Evolutionary conservation across 2,797 vertebrate species (phyloP), one percentile per base, ranked within the genome.

Genomic region (Pteronotus mesoamericanus): DNA sequence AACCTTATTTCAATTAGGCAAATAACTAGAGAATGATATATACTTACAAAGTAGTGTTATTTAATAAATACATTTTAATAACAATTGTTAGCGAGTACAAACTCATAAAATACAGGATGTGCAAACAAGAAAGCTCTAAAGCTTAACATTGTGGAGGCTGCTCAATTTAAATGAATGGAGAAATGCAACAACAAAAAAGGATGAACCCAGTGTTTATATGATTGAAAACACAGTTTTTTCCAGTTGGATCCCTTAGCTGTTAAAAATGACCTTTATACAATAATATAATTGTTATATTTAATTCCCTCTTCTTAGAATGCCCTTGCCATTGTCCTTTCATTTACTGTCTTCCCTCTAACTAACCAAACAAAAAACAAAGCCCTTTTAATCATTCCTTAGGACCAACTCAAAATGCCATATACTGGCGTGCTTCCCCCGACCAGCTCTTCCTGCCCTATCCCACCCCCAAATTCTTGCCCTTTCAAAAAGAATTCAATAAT

Each of bases 1-100:
- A 95, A 95, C 14, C 21, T 94, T 83, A 93, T 72, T 57, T 88
- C 94, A 48, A 80, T 57, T 78, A 80, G 42, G 86, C 21, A 85
- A 7, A 71, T 6, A 80, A 69, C 44, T 69, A 12, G 26, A 95
- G 59, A 80, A 94, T 77, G 18, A 77, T 9, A 75, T 0, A 51
- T 48, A 39, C 53, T 93, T 83, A 74, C 72, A 91, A 82, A 42
- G 53, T 69, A 55, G 9, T 66, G 14, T 68, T 53, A 39, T 22
- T 53, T 57, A 89, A 72, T 18, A 61, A 69, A 71, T 59, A 86
- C 5, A 91, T 72, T 92, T 94, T 64, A 88, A 89, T 64, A 89
- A 82, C 37, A 85, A 94, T 2, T 46, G 55, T 74, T 83, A 86
- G 44, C 9, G 64, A 89, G 29, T 9, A 79, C 46, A 89, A 95